Evolutionary conservation across 37 sponge, comb jelly and placozoan species (phyloP).

Genomic region (Diacarnus erythraeanus): DNA sequence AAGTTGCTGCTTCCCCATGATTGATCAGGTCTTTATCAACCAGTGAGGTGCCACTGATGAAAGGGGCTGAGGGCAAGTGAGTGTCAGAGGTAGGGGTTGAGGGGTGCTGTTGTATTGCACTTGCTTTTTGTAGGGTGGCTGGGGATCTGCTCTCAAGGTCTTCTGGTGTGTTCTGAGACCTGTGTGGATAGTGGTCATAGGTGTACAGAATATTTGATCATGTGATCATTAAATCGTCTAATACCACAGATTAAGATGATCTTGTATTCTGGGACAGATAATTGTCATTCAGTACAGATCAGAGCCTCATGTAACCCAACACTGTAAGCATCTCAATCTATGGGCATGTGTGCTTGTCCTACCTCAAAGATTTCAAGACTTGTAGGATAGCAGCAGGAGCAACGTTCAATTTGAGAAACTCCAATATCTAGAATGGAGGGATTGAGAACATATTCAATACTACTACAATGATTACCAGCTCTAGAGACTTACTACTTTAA

Average conservation of each 20-base stretch:
- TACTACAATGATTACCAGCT: not conserved
- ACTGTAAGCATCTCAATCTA: too few species aligned
- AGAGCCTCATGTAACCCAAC: too few species aligned
- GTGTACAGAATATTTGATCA: too few species aligned
- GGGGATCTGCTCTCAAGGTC: not conserved
- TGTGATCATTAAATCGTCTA: too few species aligned
- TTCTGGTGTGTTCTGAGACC: constrained; percentile 6
- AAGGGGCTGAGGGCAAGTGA: not conserved
- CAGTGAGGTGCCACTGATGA: not conserved
- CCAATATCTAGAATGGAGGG: constrained; percentile 39
- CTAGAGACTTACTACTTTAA: constrained; percentile 53
- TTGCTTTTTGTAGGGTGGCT: not conserved
- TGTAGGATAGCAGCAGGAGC: constrained; percentile 72
- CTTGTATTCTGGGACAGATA: too few species aligned
- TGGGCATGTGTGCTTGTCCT: too few species aligned
- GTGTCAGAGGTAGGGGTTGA: not conserved
- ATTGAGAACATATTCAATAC: not conserved
- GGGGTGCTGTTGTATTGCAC: not conserved
- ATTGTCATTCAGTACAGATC: too few species aligned
- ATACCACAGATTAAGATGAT: too few species aligned
- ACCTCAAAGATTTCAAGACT: constrained; percentile 68
- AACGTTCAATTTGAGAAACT: constrained; percentile 67
- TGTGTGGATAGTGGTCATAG: too few species aligned
- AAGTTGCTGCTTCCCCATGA: not conserved
- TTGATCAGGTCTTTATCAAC: not conserved